Percentiles rank a stretch among this genome's conserved stretches.
Conservation (phyloP, 2,113 vertebrate species). For the Platichthys flesus region DNA sequence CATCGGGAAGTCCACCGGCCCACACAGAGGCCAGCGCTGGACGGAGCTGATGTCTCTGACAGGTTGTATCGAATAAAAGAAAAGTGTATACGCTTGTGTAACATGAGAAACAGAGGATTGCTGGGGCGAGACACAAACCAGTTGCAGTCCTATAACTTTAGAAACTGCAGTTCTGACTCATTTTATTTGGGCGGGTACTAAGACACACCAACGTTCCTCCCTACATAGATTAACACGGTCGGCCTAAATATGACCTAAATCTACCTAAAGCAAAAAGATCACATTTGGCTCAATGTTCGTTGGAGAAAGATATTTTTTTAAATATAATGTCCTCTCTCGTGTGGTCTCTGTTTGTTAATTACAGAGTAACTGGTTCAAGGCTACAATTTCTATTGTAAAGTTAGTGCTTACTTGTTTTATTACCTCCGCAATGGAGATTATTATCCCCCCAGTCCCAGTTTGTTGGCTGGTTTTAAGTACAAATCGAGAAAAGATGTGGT, state of each 20-base stretch:
- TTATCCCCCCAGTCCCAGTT: too few relatives aligned
- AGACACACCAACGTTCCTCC: not conserved
- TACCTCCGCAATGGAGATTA: too few relatives aligned
- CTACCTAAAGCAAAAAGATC: too few relatives aligned
- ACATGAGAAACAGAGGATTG: not conserved
- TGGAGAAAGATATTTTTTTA: not conserved
- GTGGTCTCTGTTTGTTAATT: too few relatives aligned
- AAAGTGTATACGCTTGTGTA: not conserved
- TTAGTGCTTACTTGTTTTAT: too few relatives aligned
- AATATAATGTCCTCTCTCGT: too few relatives aligned
- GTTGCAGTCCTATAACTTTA: too few relatives aligned
- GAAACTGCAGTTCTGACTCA: not conserved
- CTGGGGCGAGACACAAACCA: not conserved
- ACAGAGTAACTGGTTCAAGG: too few relatives aligned
- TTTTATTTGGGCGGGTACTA: not conserved
- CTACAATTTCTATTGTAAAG: too few relatives aligned
- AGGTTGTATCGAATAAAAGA: constrained; percentile 18
- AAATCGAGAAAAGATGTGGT: too few relatives aligned
- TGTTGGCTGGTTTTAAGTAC: too few relatives aligned
- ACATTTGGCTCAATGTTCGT: too few relatives aligned
- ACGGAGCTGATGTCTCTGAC: constrained; percentile 16
- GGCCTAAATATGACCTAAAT: not conserved
- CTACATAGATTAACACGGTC: not conserved
- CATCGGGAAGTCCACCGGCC: constrained; percentile 46
- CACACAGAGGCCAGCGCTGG: constrained; percentile 40